Conservation (phyloP, 2,113 vertebrate genomes). For the Urocynchramus pylzowi region DNA sequence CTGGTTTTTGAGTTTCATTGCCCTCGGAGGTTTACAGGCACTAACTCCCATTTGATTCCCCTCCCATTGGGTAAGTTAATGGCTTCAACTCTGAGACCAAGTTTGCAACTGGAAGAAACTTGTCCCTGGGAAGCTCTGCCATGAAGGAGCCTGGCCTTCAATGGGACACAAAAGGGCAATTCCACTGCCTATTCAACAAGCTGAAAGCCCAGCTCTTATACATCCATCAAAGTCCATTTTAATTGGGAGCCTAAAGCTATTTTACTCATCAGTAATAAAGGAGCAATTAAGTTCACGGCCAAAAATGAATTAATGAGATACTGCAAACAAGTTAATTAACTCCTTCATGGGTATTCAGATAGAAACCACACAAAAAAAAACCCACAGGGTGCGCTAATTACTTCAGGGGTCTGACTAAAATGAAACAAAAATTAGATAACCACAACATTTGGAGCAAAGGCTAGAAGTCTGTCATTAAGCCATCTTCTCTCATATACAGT, state of each 20-base stretch:
- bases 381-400: neutral
- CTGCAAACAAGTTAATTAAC: slow-evolving; percentile 58
- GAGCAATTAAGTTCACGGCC: slow-evolving; percentile 43
- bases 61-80: neutral
- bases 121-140: neutral
- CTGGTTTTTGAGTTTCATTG: neutral
- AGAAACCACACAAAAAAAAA: slow-evolving; percentile 48
- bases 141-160: neutral
- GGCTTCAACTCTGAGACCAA: neutral
- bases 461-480: slow-evolving; percentile 18
- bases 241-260: slow-evolving; percentile 50
- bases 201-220: slow-evolving; percentile 21
- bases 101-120: neutral
- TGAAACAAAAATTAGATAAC: slow-evolving; percentile 21
- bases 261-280: slow-evolving; percentile 62
- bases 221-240: slow-evolving; percentile 57
- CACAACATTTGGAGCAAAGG: slow-evolving; percentile 33
- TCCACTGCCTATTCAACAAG: neutral
- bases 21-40: neutral
- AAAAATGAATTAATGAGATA: slow-evolving; percentile 62
- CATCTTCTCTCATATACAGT: neutral
- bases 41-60: neutral
- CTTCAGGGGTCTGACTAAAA: slow-evolving; percentile 41
- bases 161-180: neutral
- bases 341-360: slow-evolving; percentile 53